Percentiles rank a stretch among this genome's conserved stretches.
Evolutionary conservation across 1,140 invertebrate species (phyloP).

Genomic region (Stenopsyche tienmushanensis): DNA sequence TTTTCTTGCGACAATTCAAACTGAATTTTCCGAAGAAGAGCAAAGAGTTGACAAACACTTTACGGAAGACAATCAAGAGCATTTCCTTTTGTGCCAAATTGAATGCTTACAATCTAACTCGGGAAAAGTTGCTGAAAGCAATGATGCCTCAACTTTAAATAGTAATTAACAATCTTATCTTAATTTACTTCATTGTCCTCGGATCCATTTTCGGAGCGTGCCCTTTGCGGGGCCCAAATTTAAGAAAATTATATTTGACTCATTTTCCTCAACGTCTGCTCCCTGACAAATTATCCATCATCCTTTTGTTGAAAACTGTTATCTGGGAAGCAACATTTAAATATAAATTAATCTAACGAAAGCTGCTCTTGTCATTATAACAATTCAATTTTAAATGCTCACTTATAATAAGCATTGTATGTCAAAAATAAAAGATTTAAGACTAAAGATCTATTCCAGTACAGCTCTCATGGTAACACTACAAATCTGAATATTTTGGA

Average conservation of each 20-base stretch:
- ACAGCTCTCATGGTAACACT: too few relatives aligned
- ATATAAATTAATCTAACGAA: too few relatives aligned
- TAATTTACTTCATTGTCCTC: constrained; percentile 8
- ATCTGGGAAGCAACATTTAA: too few relatives aligned
- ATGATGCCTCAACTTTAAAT: constrained; percentile 24
- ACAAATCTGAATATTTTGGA: too few relatives aligned
- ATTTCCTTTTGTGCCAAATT: constrained; percentile 24
- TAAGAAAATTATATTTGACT: constrained; percentile 2
- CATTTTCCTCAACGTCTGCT: constrained; percentile 2
- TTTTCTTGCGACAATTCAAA: background rate
- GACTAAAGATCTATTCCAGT: too few relatives aligned
- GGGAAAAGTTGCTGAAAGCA: constrained; percentile 24
- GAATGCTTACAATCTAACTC: constrained; percentile 22
- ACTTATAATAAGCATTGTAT: too few relatives aligned
- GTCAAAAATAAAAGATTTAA: too few relatives aligned
- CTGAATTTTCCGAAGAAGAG: background rate
- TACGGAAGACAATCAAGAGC: constrained; percentile 21
- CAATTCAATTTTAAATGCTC: too few relatives aligned
- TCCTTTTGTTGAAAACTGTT: too few relatives aligned
- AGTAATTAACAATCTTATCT: constrained; percentile 31
- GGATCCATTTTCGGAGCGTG: background rate
- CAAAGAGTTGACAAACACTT: constrained; percentile 23
- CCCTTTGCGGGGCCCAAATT: background rate
- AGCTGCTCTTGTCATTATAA: too few relatives aligned
- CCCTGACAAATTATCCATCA: too few relatives aligned